A percentile compares a stretch with the other conserved stretches of the same genome.
These are phyloP conservation scores for Onchidella celtica DNA, from an alignment of 2,888 invertebrate genomes.

Conservation along the genomic window DNA sequence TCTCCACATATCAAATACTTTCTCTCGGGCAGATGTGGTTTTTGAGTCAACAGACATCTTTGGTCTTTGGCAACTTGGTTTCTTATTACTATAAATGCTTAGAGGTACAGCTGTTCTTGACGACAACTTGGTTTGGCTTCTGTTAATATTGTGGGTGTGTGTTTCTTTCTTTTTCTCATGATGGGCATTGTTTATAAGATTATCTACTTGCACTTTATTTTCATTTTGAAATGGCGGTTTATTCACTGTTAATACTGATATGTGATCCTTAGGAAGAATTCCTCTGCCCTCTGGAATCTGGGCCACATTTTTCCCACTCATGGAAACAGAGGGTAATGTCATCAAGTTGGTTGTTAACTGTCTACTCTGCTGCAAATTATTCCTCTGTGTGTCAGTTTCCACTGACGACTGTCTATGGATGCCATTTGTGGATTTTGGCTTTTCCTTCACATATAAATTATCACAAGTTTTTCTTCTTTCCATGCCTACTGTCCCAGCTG, in stretches of 20 bases:
- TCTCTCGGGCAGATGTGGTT: slow-evolving; percentile 28
- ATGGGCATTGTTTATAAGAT: not conserved
- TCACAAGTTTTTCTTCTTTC: no score
- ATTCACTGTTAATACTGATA: no score
- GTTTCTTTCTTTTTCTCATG: no score
- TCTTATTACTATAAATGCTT: not conserved
- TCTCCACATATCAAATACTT: slow-evolving; percentile 44
- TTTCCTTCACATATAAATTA: not conserved
- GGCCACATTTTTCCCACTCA: not conserved
- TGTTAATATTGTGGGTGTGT: no score
- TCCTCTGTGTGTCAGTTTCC: not conserved
- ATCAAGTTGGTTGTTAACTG: no score
- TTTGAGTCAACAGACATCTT: not conserved
- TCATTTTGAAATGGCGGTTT: no score
- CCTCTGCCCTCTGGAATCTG: no score
- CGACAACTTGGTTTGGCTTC: not conserved
- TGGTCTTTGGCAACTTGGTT: not conserved
- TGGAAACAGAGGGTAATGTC: not conserved
- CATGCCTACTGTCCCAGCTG: no score
- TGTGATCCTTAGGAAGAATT: no score
- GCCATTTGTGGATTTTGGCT: no score
- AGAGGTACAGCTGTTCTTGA: not conserved
- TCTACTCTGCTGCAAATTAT: not conserved
- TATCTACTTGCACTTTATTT: no score
- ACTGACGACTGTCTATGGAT: not conserved